Evolutionary conservation across 2,888 invertebrate species (phyloP).

Genomic region (Volucella bombylans): DNA sequence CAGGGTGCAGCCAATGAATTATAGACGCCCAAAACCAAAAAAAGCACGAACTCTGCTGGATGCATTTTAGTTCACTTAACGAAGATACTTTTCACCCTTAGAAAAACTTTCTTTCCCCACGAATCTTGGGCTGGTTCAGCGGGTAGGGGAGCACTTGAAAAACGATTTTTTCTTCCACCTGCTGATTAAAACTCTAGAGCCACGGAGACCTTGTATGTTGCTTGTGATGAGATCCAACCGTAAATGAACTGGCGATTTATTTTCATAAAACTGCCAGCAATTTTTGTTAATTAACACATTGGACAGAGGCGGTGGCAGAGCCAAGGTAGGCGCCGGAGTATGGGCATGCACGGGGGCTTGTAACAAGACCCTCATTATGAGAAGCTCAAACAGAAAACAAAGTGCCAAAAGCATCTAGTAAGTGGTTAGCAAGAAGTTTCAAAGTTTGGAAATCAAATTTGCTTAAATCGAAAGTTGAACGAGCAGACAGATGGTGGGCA

Average conservation of each 20-base stretch:
- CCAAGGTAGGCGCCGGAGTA: too few relatives aligned
- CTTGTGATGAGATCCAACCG: not conserved
- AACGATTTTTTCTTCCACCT: not conserved
- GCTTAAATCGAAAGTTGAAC: too few relatives aligned
- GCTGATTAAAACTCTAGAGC: not conserved
- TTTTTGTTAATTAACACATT: slow-evolving; percentile 28
- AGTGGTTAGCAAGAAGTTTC: slow-evolving; percentile 32
- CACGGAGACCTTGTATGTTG: not conserved
- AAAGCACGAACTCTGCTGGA: not conserved
- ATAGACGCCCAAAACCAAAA: slow-evolving; percentile 1
- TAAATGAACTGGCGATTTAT: slow-evolving; percentile 8
- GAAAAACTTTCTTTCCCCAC: not conserved
- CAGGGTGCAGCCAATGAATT: slow-evolving; percentile 9
- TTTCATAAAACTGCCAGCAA: slow-evolving; percentile 6
- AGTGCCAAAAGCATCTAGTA: slow-evolving; percentile 36
- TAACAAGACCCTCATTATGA: slow-evolving; percentile 43
- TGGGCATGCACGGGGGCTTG: not conserved
- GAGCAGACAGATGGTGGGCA: too few relatives aligned
- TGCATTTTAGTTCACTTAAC: slow-evolving; percentile 22
- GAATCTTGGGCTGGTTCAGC: slow-evolving; percentile 1
- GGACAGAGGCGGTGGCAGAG: not conserved
- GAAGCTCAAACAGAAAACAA: slow-evolving; percentile 45
- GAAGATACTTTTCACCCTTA: not conserved
- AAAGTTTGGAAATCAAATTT: too few relatives aligned
- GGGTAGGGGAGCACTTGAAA: not conserved